Base-by-base conservation (phyloP, 2,888 invertebrate species). In the Diarsia dahlii region DNA sequence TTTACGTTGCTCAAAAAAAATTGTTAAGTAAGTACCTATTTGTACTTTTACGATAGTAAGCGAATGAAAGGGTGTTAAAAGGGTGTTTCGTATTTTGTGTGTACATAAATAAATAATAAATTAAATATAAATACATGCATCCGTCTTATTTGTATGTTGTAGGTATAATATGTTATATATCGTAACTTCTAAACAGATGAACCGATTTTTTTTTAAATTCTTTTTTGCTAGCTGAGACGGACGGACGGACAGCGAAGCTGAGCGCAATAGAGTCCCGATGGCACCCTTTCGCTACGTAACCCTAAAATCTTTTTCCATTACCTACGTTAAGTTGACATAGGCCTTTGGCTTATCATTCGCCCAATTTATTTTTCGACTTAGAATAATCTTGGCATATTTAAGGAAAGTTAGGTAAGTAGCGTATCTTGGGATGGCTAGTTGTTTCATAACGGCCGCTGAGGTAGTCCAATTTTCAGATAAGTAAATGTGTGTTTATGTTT, bases 261-360 rank as follows among this genome's bases (percentile, higher is more conserved):
- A 48, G 48, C 52, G 3, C 4, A 18, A 60, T 18, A 39, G 13
- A n/a, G 13, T n/a, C 39, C 9, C 13, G 39, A n/a, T 39, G 2
- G 12, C 39, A n/a, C 39, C 12, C 2, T 39, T 62, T 39, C 0
- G 20, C 2, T 20, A 39, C 62, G n/a, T 12, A 39, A 63, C 58
- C 48, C 13, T 60, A 39, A 60, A 82, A 78, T 58, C 23, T 71
- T 83, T 62, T 78, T 82, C 74, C 54, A 74, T 68, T 83, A 62
- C 56, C 50, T 12, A 39, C 62, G 23, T n/a, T 70, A 34, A 71
- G 83, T 82, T 83, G 68, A 71, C 74, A 64, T 34, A 71, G 71
- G 67, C 48, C 52, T 67, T 54, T 60, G 34, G 78, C 78, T 82
- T 71, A 71, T 74, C 65, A 74, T 74, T 68, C 56, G 28, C 28